These are phyloP conservation scores for Coelinius sp. DNA, from an alignment of 2,888 invertebrate species.

Conservation along the genomic window DNA sequence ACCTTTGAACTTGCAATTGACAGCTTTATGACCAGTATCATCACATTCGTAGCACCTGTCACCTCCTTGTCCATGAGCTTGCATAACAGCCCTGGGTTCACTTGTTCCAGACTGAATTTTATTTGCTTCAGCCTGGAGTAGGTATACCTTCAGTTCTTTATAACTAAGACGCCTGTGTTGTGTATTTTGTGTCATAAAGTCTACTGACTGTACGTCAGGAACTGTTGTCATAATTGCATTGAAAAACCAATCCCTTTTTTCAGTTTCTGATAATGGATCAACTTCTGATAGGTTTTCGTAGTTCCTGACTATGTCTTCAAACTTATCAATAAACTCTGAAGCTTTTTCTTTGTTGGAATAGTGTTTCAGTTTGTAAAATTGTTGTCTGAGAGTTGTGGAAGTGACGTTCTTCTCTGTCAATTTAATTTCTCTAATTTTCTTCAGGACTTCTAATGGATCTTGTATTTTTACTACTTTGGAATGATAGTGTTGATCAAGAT, in stretches of 20 bases:
- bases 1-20: constrained; percentile 31
- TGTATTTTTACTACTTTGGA: constrained; percentile 25
- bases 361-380: constrained; percentile 35
- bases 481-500: constrained; percentile 33
- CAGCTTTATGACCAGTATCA: neutral
- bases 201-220: constrained; percentile 40
- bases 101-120: constrained; percentile 2
- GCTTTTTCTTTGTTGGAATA: constrained; percentile 32
- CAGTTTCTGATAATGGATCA: constrained; percentile 30
- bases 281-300: constrained; percentile 35
- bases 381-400: constrained; percentile 26
- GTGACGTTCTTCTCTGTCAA: constrained; percentile 34
- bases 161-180: constrained; percentile 42
- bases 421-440: constrained; percentile 37
- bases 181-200: constrained; percentile 44
- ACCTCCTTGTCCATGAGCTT: neutral
- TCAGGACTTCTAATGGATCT: constrained; percentile 36
- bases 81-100: neutral
- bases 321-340: constrained; percentile 32
- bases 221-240: constrained; percentile 40
- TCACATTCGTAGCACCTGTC: constrained; percentile 2
- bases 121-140: constrained; percentile 44
- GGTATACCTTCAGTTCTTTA: constrained; percentile 40
- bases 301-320: constrained; percentile 34
- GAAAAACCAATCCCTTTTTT: constrained; percentile 40